phyloP scores from a whole-genome alignment of 2,888 invertebrate genomes.

The Aethes cnicana region DNA sequence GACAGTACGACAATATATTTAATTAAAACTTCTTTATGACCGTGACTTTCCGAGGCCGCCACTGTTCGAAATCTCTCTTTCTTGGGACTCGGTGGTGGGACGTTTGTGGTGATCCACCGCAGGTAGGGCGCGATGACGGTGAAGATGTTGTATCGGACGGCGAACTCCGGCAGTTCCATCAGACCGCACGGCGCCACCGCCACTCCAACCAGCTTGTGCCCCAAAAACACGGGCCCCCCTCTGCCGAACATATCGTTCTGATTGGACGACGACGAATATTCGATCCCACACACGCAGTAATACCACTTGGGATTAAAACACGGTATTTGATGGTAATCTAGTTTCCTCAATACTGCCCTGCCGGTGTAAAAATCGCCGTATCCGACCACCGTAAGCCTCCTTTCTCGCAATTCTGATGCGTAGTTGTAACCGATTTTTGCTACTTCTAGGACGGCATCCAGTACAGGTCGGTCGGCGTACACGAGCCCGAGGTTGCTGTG shows the following conservation, averaged over 20 bases:
- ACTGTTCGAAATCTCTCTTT: no score
- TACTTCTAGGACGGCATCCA: slow-evolving; percentile 44
- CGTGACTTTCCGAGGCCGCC: no score
- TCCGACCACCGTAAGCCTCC: slow-evolving; percentile 50
- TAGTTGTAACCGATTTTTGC: slow-evolving; percentile 50
- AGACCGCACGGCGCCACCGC: slow-evolving; percentile 49
- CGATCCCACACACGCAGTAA: slow-evolving; percentile 62
- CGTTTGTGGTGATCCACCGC: slow-evolving; percentile 56
- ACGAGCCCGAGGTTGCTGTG: slow-evolving; percentile 63
- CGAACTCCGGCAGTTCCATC: slow-evolving; percentile 38
- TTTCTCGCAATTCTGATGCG: slow-evolving; percentile 51
- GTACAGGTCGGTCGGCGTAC: slow-evolving; percentile 43
- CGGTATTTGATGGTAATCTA: slow-evolving; percentile 51
- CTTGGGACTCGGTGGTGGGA: not conserved
- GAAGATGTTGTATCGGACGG: slow-evolving; percentile 56
- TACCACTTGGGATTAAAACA: slow-evolving; percentile 64
- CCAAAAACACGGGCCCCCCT: slow-evolving; percentile 57
- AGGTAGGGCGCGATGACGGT: slow-evolving; percentile 59
- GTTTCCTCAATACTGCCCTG: slow-evolving; percentile 48
- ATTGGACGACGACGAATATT: slow-evolving; percentile 40
- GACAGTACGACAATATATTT: slow-evolving; percentile 37
- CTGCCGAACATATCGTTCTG: slow-evolving; percentile 53
- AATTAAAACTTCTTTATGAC: not conserved
- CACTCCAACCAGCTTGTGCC: slow-evolving; percentile 51
- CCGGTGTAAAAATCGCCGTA: slow-evolving; percentile 47